Conservation (phyloP, 2,797 vertebrate genomes). For the Anguilla megastoma region DNA sequence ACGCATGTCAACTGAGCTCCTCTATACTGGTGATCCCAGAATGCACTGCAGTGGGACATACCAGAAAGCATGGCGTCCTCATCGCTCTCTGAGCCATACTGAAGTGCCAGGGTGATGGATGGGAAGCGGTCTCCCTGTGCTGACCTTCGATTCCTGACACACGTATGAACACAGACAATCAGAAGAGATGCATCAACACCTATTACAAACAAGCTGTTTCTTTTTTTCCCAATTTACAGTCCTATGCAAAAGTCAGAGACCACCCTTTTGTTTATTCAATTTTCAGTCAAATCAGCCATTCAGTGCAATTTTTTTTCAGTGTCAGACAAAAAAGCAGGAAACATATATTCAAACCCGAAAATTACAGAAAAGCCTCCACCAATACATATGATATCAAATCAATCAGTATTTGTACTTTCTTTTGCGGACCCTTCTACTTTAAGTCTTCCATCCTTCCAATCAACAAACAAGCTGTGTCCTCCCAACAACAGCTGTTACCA, state of each 20-base stretch:
- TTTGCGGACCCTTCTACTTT: too few species aligned
- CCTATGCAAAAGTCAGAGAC: not conserved
- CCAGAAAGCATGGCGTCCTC: conserved; percentile 92
- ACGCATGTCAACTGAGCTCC: not conserved
- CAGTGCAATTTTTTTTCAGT: too few species aligned
- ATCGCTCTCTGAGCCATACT: conserved; percentile 97
- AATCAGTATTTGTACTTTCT: too few species aligned
- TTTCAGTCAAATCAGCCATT: too few species aligned
- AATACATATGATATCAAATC: too few species aligned
- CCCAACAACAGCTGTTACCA: too few species aligned
- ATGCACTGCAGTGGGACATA: conserved; percentile 59
- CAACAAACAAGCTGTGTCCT: too few species aligned
- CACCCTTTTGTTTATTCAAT: not conserved
- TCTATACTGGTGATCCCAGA: not conserved
- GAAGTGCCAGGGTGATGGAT: conserved; percentile 93
- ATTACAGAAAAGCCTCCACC: too few species aligned
- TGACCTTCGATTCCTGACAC: conserved; percentile 85
- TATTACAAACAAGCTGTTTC: not conserved
- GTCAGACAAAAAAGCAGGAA: too few species aligned
- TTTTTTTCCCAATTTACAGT: not conserved
- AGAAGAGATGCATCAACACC: not conserved
- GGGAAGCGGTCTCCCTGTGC: conserved; percentile 92
- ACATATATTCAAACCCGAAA: too few species aligned
- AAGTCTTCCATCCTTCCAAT: too few species aligned
- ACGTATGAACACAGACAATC: conserved; percentile 40